A percentile compares a stretch with the other conserved stretches of the same genome.
Evolutionary conservation across 2,797 vertebrate genomes (phyloP).

Genomic region (Tenualosa thibaudeaui): DNA sequence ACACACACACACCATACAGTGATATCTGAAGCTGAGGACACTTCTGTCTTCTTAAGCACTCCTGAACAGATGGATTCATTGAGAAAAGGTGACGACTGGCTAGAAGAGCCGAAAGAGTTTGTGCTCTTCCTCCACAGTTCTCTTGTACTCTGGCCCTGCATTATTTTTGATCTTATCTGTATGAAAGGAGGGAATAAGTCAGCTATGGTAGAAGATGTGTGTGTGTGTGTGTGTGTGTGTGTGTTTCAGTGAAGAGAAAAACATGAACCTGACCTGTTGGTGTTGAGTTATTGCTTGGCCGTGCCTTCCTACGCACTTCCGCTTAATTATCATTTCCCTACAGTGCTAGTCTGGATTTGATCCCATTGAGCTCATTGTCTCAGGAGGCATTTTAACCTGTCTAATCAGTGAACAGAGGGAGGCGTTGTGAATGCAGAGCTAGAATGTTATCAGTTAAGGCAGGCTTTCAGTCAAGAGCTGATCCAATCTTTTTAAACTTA

Average conservation of each 20-base stretch:
- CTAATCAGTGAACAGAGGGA: too few relatives aligned
- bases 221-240: background rate
- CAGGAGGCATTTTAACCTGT: too few relatives aligned
- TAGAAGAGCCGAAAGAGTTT: background rate
- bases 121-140: background rate
- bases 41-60: background rate
- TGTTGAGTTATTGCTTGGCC: too few relatives aligned
- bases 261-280: background rate
- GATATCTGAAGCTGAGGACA: background rate
- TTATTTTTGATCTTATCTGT: background rate
- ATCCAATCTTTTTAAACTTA: too few relatives aligned
- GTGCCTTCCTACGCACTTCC: too few relatives aligned
- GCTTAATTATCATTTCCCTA: too few relatives aligned
- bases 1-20: slow-evolving; percentile 8
- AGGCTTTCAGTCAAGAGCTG: too few relatives aligned
- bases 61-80: background rate
- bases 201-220: background rate
- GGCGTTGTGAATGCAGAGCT: too few relatives aligned
- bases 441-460: too few relatives aligned
- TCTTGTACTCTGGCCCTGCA: background rate
- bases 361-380: too few relatives aligned
- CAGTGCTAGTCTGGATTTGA: too few relatives aligned
- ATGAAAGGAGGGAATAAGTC: background rate
- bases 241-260: background rate
- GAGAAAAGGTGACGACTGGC: background rate